These are phyloP conservation scores for Trachurus trachurus DNA, from an alignment of 2,797 vertebrate genomes.

Conservation along the genomic window DNA sequence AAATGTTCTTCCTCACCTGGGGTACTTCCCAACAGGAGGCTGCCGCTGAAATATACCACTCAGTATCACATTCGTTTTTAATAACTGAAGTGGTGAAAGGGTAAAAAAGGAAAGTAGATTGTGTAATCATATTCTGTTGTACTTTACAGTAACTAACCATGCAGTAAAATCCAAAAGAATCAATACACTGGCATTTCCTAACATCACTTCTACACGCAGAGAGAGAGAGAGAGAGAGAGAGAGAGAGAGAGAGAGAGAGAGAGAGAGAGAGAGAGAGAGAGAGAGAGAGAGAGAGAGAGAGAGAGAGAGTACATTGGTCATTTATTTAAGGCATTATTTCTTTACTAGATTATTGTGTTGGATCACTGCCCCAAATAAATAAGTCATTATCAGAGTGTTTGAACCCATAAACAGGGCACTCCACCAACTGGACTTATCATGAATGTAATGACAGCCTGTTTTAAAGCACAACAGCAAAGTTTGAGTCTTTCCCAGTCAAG, in stretches of 20 bases:
- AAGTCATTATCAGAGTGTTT: neutral
- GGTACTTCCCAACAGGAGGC: conserved; percentile 10
- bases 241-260: neutral
- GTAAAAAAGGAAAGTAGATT: neutral
- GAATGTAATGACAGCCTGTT: neutral
- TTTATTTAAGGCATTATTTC: neutral
- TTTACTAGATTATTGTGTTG: neutral
- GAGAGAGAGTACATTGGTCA: neutral
- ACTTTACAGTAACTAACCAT: neutral
- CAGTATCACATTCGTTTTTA: neutral
- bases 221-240: neutral
- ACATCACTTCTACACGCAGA: conserved; percentile 2
- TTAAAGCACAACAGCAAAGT: neutral
- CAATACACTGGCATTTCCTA: conserved; percentile 21
- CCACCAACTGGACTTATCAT: neutral
- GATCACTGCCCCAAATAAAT: neutral
- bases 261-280: neutral
- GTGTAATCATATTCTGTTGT: neutral
- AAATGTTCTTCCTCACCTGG: conserved; percentile 26
- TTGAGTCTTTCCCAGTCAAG: neutral
- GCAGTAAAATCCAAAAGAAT: neutral
- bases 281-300: neutral
- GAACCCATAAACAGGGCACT: neutral
- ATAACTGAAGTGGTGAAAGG: neutral
- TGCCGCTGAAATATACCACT: neutral